Conservation (phyloP, 2,888 invertebrate genomes). For the Augochlorella aurata region DNA sequence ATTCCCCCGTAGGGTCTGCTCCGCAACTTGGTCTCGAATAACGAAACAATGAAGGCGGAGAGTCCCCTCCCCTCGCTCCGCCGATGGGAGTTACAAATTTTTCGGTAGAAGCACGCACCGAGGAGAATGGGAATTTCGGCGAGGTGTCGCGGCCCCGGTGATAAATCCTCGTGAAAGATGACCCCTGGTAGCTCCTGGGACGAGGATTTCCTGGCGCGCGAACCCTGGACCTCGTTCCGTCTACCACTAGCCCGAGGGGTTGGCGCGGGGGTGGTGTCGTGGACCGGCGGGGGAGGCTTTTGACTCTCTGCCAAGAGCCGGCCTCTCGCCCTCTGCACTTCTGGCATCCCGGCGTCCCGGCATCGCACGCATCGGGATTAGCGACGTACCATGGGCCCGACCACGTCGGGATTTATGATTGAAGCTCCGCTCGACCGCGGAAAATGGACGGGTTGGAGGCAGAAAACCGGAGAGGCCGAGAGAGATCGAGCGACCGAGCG, state of each 20-base stretch:
- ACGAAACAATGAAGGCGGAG: constrained; percentile 8
- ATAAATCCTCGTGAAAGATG: constrained; percentile 62
- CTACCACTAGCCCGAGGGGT: constrained; percentile 10
- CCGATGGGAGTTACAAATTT: constrained; percentile 40
- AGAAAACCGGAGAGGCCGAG: constrained; percentile 13
- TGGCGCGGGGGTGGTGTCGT: constrained; percentile 19
- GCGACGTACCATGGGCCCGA: constrained; percentile 62
- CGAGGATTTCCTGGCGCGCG: constrained; percentile 57
- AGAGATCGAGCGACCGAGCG: too few relatives aligned
- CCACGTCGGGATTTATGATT: constrained; percentile 75
- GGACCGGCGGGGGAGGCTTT: constrained; percentile 57
- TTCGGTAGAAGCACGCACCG: constrained; percentile 22
- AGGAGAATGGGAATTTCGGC: constrained; percentile 50
- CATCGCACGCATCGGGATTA: constrained; percentile 72
- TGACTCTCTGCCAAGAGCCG: constrained; percentile 72
- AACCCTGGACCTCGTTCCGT: constrained; percentile 38
- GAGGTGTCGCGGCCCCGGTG: constrained; percentile 47
- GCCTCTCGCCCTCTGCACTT: constrained; percentile 57
- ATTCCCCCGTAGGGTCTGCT: constrained; percentile 19
- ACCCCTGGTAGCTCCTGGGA: constrained; percentile 48
- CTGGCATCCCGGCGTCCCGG: constrained; percentile 56
- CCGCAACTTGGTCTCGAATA: constrained; percentile 2
- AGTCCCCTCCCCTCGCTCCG: not conserved
- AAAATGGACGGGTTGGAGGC: constrained; percentile 60
- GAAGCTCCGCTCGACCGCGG: constrained; percentile 71